Evolutionary conservation across 1,140 invertebrate species (phyloP).

Genomic region (Phymastichus coffea): DNA sequence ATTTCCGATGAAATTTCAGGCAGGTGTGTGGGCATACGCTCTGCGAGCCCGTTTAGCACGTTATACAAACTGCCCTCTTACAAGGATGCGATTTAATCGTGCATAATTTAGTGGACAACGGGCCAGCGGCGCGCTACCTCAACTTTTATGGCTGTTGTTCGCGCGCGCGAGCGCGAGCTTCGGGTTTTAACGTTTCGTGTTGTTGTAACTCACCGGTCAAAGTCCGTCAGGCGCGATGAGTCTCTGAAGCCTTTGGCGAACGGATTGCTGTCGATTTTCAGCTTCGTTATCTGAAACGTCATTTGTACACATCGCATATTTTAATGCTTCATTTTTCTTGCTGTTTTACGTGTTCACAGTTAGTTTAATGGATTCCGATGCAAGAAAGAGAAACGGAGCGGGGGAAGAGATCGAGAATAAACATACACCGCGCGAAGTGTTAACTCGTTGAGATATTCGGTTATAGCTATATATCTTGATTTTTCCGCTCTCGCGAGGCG

Average conservation of each 20-base stretch:
- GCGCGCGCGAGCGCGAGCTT: not conserved
- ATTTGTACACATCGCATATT: no score
- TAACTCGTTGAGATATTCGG: no score
- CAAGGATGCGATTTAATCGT: slow-evolving; percentile 25
- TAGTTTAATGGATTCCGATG: no score
- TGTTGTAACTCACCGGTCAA: slow-evolving; percentile 69
- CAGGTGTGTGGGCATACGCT: not conserved
- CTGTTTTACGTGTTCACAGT: no score
- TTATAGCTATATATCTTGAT: no score
- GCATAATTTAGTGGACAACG: slow-evolving; percentile 25
- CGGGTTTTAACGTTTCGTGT: not conserved
- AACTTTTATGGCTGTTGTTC: not conserved
- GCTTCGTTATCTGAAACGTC: slow-evolving; percentile 89
- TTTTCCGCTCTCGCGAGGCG: no score
- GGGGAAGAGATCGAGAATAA: no score
- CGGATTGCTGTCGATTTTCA: slow-evolving; percentile 85
- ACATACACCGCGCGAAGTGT: no score
- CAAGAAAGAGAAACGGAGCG: no score
- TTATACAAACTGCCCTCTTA: slow-evolving; percentile 7
- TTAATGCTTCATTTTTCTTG: no score
- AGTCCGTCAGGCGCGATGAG: slow-evolving; percentile 82
- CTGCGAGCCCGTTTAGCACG: slow-evolving; percentile 16
- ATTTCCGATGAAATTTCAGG: not conserved
- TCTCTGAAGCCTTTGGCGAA: slow-evolving; percentile 84
- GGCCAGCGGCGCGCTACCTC: not conserved